phyloP scores from a whole-genome alignment of 2,888 invertebrate species.

The Tenthredo amoena region DNA sequence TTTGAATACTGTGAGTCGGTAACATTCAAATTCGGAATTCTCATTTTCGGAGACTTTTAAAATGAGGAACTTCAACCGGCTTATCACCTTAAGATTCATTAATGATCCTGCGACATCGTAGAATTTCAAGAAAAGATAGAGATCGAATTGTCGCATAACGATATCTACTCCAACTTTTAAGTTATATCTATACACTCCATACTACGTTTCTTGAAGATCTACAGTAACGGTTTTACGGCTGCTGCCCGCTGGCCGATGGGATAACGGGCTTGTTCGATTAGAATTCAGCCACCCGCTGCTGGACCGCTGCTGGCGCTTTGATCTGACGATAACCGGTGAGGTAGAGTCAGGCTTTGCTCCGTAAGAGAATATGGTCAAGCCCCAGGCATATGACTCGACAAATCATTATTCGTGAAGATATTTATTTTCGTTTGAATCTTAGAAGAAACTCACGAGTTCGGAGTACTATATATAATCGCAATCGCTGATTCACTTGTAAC shows the following conservation, averaged over 20 bases:
- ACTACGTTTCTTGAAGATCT: background rate
- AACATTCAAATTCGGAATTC: too few species aligned
- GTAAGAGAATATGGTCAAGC: conserved; percentile 14
- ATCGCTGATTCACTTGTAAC: background rate
- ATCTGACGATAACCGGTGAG: conserved; percentile 43
- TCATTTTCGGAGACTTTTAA: too few species aligned
- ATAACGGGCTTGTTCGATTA: conserved; percentile 45
- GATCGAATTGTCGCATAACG: background rate
- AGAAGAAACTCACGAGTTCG: background rate
- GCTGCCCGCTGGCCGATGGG: background rate
- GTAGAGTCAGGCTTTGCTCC: conserved; percentile 32
- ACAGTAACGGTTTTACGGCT: conserved; percentile 35
- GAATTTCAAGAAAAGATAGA: background rate
- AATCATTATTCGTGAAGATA: conserved; percentile 4
- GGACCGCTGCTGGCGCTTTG: conserved; percentile 47
- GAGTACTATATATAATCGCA: background rate
- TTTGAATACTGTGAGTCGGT: too few species aligned
- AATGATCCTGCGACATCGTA: too few species aligned
- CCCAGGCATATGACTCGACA: conserved; percentile 16
- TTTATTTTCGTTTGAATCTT: background rate
- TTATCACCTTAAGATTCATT: too few species aligned
- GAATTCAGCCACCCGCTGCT: conserved; percentile 49
- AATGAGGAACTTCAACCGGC: too few species aligned
- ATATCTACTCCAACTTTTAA: background rate
- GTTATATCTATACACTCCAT: background rate